These are phyloP conservation scores for Chironomus riparius DNA, from an alignment of 2,888 invertebrate genomes.

Conservation along the genomic window DNA sequence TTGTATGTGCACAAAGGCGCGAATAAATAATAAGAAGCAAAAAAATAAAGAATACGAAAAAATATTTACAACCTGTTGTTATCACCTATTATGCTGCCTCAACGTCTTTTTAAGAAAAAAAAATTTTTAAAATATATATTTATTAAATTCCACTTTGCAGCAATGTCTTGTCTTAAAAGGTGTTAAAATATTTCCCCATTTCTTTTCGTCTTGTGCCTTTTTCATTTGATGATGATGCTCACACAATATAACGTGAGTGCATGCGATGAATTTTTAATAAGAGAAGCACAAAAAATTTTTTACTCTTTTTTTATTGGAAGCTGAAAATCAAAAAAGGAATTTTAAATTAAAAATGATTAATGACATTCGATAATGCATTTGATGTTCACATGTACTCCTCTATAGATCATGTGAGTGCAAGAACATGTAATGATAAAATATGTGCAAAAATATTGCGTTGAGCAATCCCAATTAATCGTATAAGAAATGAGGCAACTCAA, in stretches of 20 bases:
- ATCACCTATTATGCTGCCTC: conserved; percentile 1
- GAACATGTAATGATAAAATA: too few relatives aligned
- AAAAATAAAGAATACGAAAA: background rate
- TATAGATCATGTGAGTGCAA: background rate
- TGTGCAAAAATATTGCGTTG: background rate
- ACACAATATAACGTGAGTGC: conserved; percentile 7
- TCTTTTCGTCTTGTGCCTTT: too few relatives aligned
- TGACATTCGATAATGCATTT: background rate
- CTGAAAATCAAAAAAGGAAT: background rate
- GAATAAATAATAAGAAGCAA: background rate
- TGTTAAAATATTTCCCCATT: background rate
- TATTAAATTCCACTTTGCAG: background rate
- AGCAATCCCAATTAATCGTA: background rate
- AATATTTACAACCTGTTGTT: conserved; percentile 8
- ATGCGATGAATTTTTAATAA: conserved; percentile 6
- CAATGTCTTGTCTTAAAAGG: background rate
- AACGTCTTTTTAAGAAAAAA: background rate
- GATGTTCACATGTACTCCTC: background rate
- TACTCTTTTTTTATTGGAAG: background rate
- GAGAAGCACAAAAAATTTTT: background rate
- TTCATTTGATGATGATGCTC: background rate
- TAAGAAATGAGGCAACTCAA: background rate
- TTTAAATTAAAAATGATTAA: conserved; percentile 8
- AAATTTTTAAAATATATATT: background rate
- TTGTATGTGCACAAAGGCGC: background rate